Evolutionary conservation across 2,113 vertebrate genomes (phyloP).

Genomic region (Fulica atra): DNA sequence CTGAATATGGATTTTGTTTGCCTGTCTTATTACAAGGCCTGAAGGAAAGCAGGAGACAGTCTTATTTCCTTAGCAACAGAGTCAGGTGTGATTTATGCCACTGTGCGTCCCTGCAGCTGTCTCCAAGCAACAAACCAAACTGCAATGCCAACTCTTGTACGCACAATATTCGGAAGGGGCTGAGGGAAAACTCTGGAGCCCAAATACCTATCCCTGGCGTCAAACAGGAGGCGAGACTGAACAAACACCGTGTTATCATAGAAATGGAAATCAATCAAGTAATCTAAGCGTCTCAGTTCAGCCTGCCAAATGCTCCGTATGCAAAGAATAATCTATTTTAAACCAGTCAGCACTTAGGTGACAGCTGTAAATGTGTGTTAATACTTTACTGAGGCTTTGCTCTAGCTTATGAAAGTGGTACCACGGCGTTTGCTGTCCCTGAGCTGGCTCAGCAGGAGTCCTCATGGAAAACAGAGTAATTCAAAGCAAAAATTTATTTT

Average conservation of each 20-base stretch:
- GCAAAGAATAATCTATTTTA: background rate
- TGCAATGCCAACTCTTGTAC: background rate
- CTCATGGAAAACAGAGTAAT: background rate
- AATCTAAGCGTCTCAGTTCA: background rate
- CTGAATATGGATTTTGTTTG: slow-evolving; percentile 17
- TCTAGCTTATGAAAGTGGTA: background rate
- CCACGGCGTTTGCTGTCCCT: background rate
- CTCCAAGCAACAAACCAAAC: slow-evolving; percentile 66
- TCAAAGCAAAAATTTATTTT: background rate
- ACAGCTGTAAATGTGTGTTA: background rate
- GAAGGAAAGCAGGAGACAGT: slow-evolving; percentile 50
- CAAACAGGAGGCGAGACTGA: background rate
- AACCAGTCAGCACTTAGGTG: background rate
- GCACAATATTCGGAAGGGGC: background rate
- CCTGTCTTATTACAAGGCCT: slow-evolving; percentile 5
- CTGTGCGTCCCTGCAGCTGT: slow-evolving; percentile 60
- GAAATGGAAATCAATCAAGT: background rate
- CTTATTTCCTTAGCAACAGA: slow-evolving; percentile 73
- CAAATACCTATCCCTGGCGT: background rate
- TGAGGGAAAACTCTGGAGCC: background rate
- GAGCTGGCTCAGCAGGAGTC: background rate
- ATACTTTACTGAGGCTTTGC: background rate
- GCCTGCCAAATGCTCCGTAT: background rate
- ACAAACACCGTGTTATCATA: background rate
- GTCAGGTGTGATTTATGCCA: slow-evolving; percentile 62